Evolutionary conservation across 2,113 vertebrate species (phyloP).

Genomic region (Epinephelus fuscoguttatus): DNA sequence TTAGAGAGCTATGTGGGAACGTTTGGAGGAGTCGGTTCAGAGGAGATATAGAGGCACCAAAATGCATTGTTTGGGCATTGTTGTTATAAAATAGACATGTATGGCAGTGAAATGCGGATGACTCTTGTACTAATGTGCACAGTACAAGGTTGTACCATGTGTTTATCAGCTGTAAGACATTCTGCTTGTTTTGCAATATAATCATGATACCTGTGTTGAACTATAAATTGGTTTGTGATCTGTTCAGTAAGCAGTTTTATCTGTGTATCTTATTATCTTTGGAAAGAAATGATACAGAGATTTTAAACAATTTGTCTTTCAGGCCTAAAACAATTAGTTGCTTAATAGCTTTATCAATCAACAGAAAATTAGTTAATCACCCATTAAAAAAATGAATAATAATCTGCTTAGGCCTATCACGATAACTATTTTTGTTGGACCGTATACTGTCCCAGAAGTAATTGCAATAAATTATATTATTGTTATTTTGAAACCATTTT

Average conservation of each 20-base stretch:
- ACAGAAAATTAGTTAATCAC: background rate
- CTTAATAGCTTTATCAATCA: background rate
- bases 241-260: background rate
- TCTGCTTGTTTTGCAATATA: background rate
- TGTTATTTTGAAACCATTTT: too few species aligned
- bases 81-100: conserved; percentile 34
- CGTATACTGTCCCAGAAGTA: too few species aligned
- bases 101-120: conserved; percentile 30
- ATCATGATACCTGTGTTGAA: background rate
- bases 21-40: conserved; percentile 45
- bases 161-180: conserved; percentile 6
- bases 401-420: too few species aligned
- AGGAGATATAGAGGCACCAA: conserved; percentile 20
- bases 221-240: background rate
- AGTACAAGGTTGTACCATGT: background rate
- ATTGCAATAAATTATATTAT: too few species aligned
- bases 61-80: conserved; percentile 49
- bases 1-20: conserved; percentile 53
- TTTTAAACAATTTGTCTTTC: background rate
- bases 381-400: background rate
- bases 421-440: too few species aligned
- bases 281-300: background rate
- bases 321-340: background rate
- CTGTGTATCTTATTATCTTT: background rate
- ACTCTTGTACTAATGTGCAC: conserved; percentile 9